Percentiles rank a stretch among this genome's conserved stretches.
These are phyloP conservation scores for Petrocephalus microphthalmus DNA, from an alignment of 2,113 vertebrate genomes.

Conservation along the genomic window DNA sequence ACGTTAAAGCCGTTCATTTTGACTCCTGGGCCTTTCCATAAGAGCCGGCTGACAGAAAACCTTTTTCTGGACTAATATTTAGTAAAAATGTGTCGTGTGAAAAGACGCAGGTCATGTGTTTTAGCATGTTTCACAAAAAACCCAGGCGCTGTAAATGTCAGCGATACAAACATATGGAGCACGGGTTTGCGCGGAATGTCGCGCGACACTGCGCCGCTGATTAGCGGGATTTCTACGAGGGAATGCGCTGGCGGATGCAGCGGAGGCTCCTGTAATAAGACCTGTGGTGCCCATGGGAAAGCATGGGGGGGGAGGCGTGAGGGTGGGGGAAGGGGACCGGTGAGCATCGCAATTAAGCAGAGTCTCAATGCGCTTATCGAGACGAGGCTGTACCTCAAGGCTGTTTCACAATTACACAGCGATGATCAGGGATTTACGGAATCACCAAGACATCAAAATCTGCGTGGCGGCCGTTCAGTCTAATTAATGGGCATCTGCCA, in stretches of 20 bases:
- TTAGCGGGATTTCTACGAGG: background rate
- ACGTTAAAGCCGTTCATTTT: constrained; percentile 1
- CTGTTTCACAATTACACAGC: background rate
- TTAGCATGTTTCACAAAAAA: background rate
- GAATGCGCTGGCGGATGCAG: background rate
- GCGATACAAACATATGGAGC: background rate
- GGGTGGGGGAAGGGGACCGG: background rate
- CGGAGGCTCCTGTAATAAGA: background rate
- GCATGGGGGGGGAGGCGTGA: background rate
- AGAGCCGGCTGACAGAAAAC: background rate
- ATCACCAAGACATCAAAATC: background rate
- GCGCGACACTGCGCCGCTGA: background rate
- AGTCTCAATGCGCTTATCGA: background rate
- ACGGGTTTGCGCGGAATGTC: background rate
- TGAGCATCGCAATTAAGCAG: background rate
- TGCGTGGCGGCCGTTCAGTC: background rate
- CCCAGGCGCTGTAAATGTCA: background rate
- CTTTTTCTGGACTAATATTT: background rate
- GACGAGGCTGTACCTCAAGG: background rate
- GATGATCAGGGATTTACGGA: constrained; percentile 6
- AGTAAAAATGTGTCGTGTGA: background rate
- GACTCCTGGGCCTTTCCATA: background rate
- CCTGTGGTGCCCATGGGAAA: no score
- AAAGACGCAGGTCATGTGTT: background rate
- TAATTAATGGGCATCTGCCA: background rate